phyloP scores from a whole-genome alignment of 2,888 invertebrate species.

The Pteria penguin region DNA sequence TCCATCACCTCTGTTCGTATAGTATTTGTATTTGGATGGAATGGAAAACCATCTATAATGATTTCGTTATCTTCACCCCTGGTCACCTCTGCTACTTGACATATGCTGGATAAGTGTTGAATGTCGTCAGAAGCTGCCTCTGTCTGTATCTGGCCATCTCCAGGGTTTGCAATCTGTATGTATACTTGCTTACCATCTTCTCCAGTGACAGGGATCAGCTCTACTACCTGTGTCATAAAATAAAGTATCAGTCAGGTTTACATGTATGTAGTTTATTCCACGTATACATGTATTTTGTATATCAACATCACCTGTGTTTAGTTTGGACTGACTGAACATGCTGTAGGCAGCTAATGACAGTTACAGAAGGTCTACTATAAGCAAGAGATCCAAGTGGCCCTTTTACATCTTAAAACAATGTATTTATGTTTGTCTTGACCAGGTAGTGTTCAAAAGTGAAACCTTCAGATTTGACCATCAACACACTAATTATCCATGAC shows the following conservation, averaged over 20 bases:
- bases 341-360: too few relatives aligned
- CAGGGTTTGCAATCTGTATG: conserved; percentile 3
- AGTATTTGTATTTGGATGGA: conserved; percentile 5
- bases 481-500: too few relatives aligned
- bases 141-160: background rate
- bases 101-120: background rate
- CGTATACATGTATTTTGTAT: too few relatives aligned
- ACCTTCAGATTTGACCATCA: too few relatives aligned
- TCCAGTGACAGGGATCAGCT: conserved; percentile 2
- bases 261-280: background rate
- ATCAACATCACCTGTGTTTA: conserved; percentile 11
- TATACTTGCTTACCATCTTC: conserved; percentile 12
- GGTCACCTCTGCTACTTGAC: background rate
- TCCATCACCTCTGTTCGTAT: conserved; percentile 30
- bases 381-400: too few relatives aligned
- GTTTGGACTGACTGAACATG: too few relatives aligned
- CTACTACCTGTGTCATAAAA: conserved; percentile 12
- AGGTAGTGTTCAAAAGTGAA: too few relatives aligned
- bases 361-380: too few relatives aligned
- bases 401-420: too few relatives aligned
- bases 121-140: background rate
- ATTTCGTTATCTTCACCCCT: conserved; percentile 25
- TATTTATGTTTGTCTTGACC: too few relatives aligned
- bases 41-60: conserved; percentile 27
- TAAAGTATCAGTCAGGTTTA: background rate